These are phyloP conservation scores for Cyprinella venusta DNA, from an alignment of 2,797 vertebrate species.

Conservation along the genomic window DNA sequence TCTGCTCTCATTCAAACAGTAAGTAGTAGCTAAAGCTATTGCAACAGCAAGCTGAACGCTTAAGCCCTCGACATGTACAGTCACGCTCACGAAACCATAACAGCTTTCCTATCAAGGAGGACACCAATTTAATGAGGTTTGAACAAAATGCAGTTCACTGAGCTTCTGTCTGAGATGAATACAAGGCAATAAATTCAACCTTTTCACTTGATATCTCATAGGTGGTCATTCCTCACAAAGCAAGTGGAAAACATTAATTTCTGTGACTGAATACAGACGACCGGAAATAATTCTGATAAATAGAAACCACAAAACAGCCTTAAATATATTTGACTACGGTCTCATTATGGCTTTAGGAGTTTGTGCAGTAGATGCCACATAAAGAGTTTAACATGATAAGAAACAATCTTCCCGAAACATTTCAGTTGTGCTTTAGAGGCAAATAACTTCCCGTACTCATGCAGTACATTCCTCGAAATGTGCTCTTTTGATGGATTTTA, in stretches of 20 bases:
- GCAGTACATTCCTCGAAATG: slow-evolving; percentile 64
- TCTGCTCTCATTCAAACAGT: slow-evolving; percentile 59
- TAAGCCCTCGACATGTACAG: slow-evolving; percentile 11
- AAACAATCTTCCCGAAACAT: slow-evolving; percentile 51
- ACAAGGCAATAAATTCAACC: slow-evolving; percentile 42
- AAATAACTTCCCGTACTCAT: slow-evolving; percentile 40
- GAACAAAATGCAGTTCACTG: slow-evolving; percentile 28
- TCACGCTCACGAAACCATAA: slow-evolving; percentile 11
- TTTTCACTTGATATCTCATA: slow-evolving; percentile 45
- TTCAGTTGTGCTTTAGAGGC: slow-evolving; percentile 71
- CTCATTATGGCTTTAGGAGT: slow-evolving; percentile 74
- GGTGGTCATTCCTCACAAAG: slow-evolving; percentile 7
- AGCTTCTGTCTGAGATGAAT: slow-evolving; percentile 18
- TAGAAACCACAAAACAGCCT: slow-evolving; percentile 68
- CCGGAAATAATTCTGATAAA: slow-evolving; percentile 47
- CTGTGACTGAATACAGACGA: slow-evolving; percentile 66
- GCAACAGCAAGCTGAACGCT: slow-evolving; percentile 8
- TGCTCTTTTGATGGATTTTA: slow-evolving; percentile 27
- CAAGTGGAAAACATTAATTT: neutral
- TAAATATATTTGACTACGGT: slow-evolving; percentile 54
- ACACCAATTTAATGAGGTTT: slow-evolving; percentile 39
- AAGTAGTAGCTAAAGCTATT: slow-evolving; percentile 38
- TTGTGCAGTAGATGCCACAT: slow-evolving; percentile 66
- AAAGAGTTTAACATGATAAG: slow-evolving; percentile 52
- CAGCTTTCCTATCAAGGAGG: slow-evolving; percentile 8